These are phyloP conservation scores for Noctuana brunneofusca DNA, from an alignment of 2,888 invertebrate species.

Conservation along the genomic window DNA sequence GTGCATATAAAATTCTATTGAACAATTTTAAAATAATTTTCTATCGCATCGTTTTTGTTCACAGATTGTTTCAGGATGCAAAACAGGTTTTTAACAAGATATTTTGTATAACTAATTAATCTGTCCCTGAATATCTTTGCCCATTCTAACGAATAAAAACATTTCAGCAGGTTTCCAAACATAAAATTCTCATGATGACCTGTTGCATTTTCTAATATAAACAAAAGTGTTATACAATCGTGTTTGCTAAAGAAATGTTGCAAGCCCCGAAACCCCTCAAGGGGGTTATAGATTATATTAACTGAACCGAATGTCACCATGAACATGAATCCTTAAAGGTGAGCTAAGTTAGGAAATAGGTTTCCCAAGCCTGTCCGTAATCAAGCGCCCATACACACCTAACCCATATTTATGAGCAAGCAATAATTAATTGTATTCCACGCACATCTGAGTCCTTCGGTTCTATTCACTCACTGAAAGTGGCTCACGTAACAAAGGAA, in stretches of 20 bases:
- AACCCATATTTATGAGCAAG: slow-evolving; percentile 58
- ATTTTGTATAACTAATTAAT: too few relatives aligned
- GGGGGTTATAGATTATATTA: neutral
- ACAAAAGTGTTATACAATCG: too few relatives aligned
- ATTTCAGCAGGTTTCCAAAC: too few relatives aligned
- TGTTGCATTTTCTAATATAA: too few relatives aligned
- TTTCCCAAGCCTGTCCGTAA: slow-evolving; percentile 45
- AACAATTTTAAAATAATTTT: neutral
- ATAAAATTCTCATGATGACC: too few relatives aligned
- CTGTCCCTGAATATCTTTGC: too few relatives aligned
- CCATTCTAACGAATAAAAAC: too few relatives aligned
- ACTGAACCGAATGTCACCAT: slow-evolving; percentile 5
- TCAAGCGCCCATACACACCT: slow-evolving; percentile 45
- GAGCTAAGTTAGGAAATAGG: slow-evolving; percentile 41
- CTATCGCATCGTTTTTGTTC: too few relatives aligned
- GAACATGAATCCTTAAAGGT: slow-evolving; percentile 35
- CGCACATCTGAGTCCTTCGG: slow-evolving; percentile 68
- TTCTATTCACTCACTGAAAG: slow-evolving; percentile 77
- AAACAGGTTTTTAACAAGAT: too few relatives aligned
- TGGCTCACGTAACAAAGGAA: slow-evolving; percentile 80
- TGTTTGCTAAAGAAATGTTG: neutral
- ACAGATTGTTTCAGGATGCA: too few relatives aligned
- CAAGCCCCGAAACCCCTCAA: neutral
- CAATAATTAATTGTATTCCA: slow-evolving; percentile 78
- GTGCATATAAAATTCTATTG: slow-evolving; percentile 2